Evolutionary conservation across 2,888 invertebrate genomes (phyloP).

Genomic region (Piscicola geometra): DNA sequence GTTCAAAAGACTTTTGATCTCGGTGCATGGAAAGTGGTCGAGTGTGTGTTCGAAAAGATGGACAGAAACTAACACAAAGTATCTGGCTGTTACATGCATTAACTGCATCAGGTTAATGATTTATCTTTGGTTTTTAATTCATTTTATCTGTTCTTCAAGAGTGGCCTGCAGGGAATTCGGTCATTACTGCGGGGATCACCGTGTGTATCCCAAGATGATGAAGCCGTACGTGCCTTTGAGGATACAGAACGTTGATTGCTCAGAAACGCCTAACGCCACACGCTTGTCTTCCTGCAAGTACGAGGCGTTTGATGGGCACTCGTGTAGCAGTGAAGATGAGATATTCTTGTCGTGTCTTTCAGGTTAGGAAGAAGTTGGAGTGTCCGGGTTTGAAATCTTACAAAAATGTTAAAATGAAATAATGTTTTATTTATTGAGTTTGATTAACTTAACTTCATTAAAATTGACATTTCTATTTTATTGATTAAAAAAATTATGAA

Average conservation of each 20-base stretch:
- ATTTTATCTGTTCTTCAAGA: no score
- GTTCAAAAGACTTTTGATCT: background rate
- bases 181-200: background rate
- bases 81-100: no score
- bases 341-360: background rate
- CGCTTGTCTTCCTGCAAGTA: background rate
- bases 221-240: background rate
- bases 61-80: conserved; percentile 2
- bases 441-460: no score
- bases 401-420: no score
- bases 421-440: no score
- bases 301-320: background rate
- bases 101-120: no score
- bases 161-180: background rate
- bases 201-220: background rate
- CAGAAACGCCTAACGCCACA: background rate
- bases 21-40: background rate
- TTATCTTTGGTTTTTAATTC: no score
- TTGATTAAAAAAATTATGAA: no score
- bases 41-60: conserved; percentile 7
- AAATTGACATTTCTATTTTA: no score
- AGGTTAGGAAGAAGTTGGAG: background rate
- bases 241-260: background rate
- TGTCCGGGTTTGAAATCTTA: no score
- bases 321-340: background rate